Evolutionary conservation across 2,113 vertebrate genomes (phyloP).

Genomic region (Arizona elegans): DNA sequence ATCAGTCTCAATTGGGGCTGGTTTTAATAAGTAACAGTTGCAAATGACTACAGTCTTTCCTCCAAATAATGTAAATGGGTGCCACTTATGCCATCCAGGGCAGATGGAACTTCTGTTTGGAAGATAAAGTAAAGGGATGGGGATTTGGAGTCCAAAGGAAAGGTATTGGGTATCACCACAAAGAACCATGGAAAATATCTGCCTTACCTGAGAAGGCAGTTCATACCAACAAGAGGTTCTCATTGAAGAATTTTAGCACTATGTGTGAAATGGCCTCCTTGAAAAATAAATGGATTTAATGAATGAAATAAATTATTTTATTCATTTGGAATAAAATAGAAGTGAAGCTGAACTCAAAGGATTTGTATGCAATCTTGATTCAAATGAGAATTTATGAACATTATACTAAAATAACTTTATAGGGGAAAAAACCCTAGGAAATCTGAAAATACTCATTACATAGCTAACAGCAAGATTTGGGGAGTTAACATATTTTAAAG

Average conservation of each 20-base stretch:
- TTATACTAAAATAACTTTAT: neutral
- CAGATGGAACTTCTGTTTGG: neutral
- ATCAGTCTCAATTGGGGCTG: neutral
- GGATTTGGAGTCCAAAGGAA: neutral
- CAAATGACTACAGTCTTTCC: neutral
- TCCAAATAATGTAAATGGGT: neutral
- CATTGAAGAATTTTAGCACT: neutral
- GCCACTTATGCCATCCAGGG: neutral
- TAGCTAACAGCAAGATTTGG: neutral
- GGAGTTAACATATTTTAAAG: neutral
- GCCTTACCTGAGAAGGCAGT: neutral
- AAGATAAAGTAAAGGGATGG: neutral
- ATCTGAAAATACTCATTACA: neutral
- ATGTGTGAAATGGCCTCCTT: neutral
- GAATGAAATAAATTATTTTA: neutral
- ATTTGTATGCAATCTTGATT: neutral
- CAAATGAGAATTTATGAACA: neutral
- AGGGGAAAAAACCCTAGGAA: neutral
- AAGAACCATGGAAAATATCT: neutral
- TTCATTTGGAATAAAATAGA: neutral
- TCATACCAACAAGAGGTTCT: neutral
- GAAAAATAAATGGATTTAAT: neutral
- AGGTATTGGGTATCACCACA: neutral
- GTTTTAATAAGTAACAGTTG: neutral
- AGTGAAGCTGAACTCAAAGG: neutral